Evolutionary conservation across 2,113 vertebrate species (phyloP).

Genomic region (Mionectes macconnelli): DNA sequence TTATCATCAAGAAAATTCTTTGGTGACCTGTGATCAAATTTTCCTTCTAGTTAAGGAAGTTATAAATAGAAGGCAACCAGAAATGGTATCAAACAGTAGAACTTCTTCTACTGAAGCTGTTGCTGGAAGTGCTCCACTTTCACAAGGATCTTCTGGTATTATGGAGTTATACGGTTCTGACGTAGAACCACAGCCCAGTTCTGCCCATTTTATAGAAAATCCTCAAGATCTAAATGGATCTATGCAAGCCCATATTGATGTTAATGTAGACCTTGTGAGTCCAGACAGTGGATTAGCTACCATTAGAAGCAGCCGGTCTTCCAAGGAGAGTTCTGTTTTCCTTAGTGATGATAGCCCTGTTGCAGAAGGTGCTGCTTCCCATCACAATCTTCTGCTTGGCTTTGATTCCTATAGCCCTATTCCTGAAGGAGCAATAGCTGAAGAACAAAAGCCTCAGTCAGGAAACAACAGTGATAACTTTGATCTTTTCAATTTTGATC

Average conservation of each 20-base stretch:
- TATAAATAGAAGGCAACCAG: constrained; percentile 79
- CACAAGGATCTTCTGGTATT: constrained; percentile 92
- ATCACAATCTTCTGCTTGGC: constrained; percentile 82
- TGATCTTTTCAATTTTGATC: constrained; percentile 86
- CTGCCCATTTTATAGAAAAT: constrained; percentile 79
- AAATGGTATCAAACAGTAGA: constrained; percentile 85
- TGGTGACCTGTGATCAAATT: constrained; percentile 80
- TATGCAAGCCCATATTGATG: constrained; percentile 77
- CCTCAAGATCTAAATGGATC: constrained; percentile 74
- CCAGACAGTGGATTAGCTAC: constrained; percentile 93
- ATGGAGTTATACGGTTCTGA: constrained; percentile 90
- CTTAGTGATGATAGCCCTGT: constrained; percentile 93
- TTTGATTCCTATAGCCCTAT: constrained; percentile 81
- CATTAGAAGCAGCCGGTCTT: constrained; percentile 91
- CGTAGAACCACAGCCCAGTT: constrained; percentile 79
- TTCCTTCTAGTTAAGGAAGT: constrained; percentile 83
- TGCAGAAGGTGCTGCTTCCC: constrained; percentile 77
- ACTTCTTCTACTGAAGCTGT: constrained; percentile 94
- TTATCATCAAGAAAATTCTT: constrained; percentile 78
- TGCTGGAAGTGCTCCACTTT: constrained; percentile 91
- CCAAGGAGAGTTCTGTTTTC: constrained; percentile 94
- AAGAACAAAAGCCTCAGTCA: constrained; percentile 76
- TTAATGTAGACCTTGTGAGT: constrained; percentile 85
- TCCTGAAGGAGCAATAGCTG: constrained; percentile 79
- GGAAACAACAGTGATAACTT: constrained; percentile 75